A percentile compares a stretch with the other conserved stretches of the same genome.
Evolutionary conservation across 1,140 invertebrate genomes (phyloP).

Genomic region (Nilaparvata lugens): DNA sequence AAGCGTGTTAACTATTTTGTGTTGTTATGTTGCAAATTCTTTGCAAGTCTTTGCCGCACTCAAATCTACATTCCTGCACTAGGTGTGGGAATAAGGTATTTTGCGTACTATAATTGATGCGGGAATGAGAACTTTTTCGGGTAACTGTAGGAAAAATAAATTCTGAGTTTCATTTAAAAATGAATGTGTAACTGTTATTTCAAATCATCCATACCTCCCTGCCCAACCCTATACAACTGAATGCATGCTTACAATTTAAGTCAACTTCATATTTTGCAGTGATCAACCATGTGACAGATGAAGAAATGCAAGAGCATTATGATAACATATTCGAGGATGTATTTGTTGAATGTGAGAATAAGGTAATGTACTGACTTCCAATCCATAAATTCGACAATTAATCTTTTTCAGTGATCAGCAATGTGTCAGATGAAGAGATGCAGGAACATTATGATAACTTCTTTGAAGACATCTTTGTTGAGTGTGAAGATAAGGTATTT

Average conservation of each 20-base stretch:
- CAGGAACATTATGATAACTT: conserved; percentile 99
- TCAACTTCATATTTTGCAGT: conserved; percentile 41
- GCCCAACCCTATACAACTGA: no score
- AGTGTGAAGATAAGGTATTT: conserved; percentile 85
- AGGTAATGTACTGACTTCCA: conserved; percentile 39
- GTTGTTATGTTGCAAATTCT: no score
- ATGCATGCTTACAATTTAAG: no score
- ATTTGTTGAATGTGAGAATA: conserved; percentile 96
- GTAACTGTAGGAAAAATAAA: no score
- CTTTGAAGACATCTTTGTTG: conserved; percentile 98
- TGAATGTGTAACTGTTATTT: not conserved
- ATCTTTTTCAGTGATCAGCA: conserved; percentile 59
- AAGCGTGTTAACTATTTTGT: no score
- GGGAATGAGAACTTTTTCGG: no score
- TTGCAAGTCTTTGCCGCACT: no score
- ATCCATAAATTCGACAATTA: conserved; percentile 12
- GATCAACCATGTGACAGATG: conserved; percentile 87
- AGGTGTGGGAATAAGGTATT: no score
- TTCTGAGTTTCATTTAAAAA: not conserved
- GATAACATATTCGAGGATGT: conserved; percentile 99
- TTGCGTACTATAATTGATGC: no score
- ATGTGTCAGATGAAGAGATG: conserved; percentile 94
- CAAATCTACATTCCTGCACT: no score
- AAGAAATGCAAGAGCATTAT: conserved; percentile 98
- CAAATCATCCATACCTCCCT: no score